Base-by-base conservation (phyloP, 2,797 vertebrate species). In the Semotilus atromaculatus region DNA sequence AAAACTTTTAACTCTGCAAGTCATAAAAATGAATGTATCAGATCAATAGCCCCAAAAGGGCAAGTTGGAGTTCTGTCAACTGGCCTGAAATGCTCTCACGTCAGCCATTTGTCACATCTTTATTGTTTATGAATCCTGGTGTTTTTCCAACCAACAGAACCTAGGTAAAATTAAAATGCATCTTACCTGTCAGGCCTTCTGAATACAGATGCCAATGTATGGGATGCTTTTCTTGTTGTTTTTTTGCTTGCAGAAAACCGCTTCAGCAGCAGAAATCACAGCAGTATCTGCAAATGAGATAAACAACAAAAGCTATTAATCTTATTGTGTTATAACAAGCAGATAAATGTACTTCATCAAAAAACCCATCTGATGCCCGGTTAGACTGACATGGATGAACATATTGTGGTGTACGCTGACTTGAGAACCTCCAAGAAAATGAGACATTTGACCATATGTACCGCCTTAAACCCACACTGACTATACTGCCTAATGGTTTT, bases 401-500 rank as follows among this genome's bases (percentile, higher is more conserved):
- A 87, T 74, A 68, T 53, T 64, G 84, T 53, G 29, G 36, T n/a
- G 26, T 70, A n/a, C 6, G 23, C 9, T 79, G 75, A 78, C 76
- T 72, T 60, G 29, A 79, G 23, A 60, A 77, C 40, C 62, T 72
- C 29, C 55, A 73, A 40, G 77, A 79, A 71, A 77, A 73, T 55
- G 88, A 87, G 76, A 86, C 16, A 60, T 66, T 40, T 81, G 90
- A 90, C 43, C 91, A 91, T 86, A 90, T 82, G 87, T 85, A 82
- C 83, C 51, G 66, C 68, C 83, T 90, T 74, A 45, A 71, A 75
- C 81, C 83, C 88, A 67, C 81, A 71, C 67, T 77, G 87, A 85
- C 83, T 90, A 86, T 82, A 75, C 84, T 79, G 91, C 84, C 88
- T 91, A 89, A 92, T 93, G 82, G 67, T 80, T 90, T 91, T 89